Conservation (phyloP, 23 tunicate genomes). For the Oikopleura vanhoeffeni region DNA sequence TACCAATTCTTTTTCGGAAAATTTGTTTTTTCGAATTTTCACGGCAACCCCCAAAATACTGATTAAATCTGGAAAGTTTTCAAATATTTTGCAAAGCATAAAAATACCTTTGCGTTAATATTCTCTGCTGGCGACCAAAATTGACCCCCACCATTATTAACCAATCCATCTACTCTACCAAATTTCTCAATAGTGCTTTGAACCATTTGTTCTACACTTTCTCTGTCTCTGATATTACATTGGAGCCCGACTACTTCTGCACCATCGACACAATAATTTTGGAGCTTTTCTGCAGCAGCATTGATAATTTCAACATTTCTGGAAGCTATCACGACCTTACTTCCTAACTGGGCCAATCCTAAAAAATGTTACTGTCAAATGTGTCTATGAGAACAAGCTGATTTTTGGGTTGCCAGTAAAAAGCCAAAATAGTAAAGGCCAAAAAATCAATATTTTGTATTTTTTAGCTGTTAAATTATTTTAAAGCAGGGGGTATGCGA, state of each 20-base stretch:
- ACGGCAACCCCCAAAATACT: too few relatives aligned
- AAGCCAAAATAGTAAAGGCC: too few relatives aligned
- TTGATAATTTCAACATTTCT: conserved; percentile 31
- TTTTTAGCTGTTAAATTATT: too few relatives aligned
- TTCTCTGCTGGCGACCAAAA: conserved; percentile 49
- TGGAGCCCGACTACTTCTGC: conserved; percentile 29
- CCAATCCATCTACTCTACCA: conserved; percentile 54
- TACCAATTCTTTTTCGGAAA: too few relatives aligned
- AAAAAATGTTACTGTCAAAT: neutral
- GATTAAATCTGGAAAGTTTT: too few relatives aligned
- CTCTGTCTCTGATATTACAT: conserved; percentile 66
- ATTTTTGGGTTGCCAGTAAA: too few relatives aligned
- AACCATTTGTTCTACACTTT: conserved; percentile 34
- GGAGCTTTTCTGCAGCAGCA: conserved; percentile 30
- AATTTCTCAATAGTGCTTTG: conserved; percentile 28
- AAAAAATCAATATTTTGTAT: too few relatives aligned
- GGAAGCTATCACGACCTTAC: conserved; percentile 88
- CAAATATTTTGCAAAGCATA: too few relatives aligned
- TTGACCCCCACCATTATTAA: conserved; percentile 93
- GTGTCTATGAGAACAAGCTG: too few relatives aligned
- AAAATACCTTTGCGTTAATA: conserved; percentile 17
- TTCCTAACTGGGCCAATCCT: conserved; percentile 57
- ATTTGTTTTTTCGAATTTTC: too few relatives aligned
- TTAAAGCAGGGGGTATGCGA: too few relatives aligned
- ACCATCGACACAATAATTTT: conserved; percentile 17